Base-by-base conservation (phyloP, 2,888 invertebrate genomes). In the Mythimna ferrago region DNA sequence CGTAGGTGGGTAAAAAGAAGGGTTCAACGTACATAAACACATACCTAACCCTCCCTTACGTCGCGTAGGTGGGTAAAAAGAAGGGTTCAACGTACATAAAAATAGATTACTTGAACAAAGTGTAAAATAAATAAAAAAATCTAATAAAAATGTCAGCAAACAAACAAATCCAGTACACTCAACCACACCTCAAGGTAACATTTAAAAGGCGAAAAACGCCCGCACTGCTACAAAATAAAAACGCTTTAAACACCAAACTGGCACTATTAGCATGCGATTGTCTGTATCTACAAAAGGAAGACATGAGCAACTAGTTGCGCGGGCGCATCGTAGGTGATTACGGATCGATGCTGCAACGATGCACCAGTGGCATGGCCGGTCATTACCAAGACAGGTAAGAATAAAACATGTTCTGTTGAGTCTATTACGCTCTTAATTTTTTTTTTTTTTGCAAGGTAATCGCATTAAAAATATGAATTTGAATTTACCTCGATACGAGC, bases 371-470 rank as follows among this genome's bases (percentile, higher is more conserved):
- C 63, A 41, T 56, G 35, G n/a, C 2, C 35, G 62, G 80, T 80
- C 80, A 83, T 73, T 80, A 56, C 38, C 65, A 80, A 62, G 78
- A 61, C 57, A 16, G 21, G 0, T 80, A 74, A 66, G 11, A 75
- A 80, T 66, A 75, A 53, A 66, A 60, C 56, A 63, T 32, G 48
- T 57, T 6, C 5, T 26, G 21, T 53, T n/a, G 7, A 53, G 53
- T n/a, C 2, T 53, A 53, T n/a, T 7, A n/a, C n/a, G 9, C n/a
- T 19, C 2, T 7, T 19, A 51, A 4, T 32, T 32, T 2, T 32
- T 32, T 32, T 2, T 32, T 32, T 32, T 32, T 4, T 32, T 32
- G 32, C 32, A 32, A 32, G 32, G 5, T 32, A 4, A 32, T 32
- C 0, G 3, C 3, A 2, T 32, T 32, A 32, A 32, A 32, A 32